A percentile compares a stretch with the other conserved stretches of the same genome.
phyloP scores from a whole-genome alignment of 2,797 vertebrate genomes.

The Rhinichthys osculus region DNA sequence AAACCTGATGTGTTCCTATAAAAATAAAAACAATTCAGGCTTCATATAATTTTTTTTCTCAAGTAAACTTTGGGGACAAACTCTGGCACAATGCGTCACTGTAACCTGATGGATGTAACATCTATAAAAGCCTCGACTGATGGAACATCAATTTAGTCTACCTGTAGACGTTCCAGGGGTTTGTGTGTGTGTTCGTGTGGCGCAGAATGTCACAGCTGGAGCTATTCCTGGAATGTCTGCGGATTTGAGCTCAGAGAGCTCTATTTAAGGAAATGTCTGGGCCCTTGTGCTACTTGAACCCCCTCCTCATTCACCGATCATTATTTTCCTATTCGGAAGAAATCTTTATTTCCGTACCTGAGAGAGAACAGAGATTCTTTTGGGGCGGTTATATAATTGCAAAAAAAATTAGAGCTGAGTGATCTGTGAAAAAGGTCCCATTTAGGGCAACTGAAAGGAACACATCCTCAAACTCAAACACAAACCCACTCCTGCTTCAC shows the following conservation, averaged over 20 bases:
- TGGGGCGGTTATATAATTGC: too few relatives aligned
- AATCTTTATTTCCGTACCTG: slow-evolving; percentile 68
- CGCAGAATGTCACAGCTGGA: slow-evolving; percentile 71
- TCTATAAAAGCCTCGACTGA: slow-evolving; percentile 12
- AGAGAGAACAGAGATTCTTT: slow-evolving; percentile 47
- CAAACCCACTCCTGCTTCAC: slow-evolving; percentile 21
- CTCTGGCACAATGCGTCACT: slow-evolving; percentile 21
- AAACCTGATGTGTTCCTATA: background rate
- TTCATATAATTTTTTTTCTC: background rate
- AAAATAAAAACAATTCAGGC: background rate
- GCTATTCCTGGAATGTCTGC: slow-evolving; percentile 78
- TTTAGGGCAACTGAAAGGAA: slow-evolving; percentile 27
- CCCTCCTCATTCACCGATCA: slow-evolving; percentile 63
- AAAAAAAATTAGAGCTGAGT: too few relatives aligned
- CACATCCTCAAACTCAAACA: slow-evolving; percentile 12
- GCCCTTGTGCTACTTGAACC: slow-evolving; percentile 58
- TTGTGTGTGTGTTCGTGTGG: slow-evolving; percentile 57
- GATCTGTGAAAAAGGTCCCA: background rate
- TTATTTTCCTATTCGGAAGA: slow-evolving; percentile 72
- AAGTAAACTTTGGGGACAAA: background rate
- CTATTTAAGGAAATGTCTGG: slow-evolving; percentile 81
- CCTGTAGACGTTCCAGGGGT: slow-evolving; percentile 68
- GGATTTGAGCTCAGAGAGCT: slow-evolving; percentile 72
- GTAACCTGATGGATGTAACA: slow-evolving; percentile 21
- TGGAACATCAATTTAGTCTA: slow-evolving; percentile 61